Evolutionary conservation across 2,113 vertebrate species (phyloP), one percentile per base, ranked within the genome.

Genomic region (Xiphophorus maculatus): DNA sequence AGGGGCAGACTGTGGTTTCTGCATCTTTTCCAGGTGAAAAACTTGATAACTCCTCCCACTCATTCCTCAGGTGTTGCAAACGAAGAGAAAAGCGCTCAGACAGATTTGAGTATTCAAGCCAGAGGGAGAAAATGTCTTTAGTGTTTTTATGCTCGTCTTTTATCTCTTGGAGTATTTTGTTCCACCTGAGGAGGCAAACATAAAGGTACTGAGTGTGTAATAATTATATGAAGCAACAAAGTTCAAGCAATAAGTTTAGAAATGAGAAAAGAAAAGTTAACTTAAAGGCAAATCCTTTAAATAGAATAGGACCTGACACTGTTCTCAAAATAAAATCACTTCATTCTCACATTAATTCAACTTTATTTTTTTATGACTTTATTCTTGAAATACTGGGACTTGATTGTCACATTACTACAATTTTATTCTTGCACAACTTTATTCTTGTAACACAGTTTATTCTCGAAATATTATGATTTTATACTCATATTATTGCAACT

Each of bases 141-240:
- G 91, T 90, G 74, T 91, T 89, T 30, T 63, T 74, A 30, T 94
- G 68, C 58, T 94, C 92, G 1, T 94, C 92, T 25, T 88, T 58
- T 0, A 96, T 54, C 22, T 95, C 94, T 85, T 94, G 93, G 67
- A 92, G 87, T 0, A 92, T 85, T 0, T 88, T 88, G 29, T 88
- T 89, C 96, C 96, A 96, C 92, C 98, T 99, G 91, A 74, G 6
- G 63, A 9, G 2, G 2, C 7, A 66, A 74, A 32, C 0, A 37
- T 1, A 74, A 42, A 28, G 60, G 10, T n/a, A 17, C 8, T 40
- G 0, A 19, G 6, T 48, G 25, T n/a, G 25, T 58, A n/a, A 58
- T 58, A n/a, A 58, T 58, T 58, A 22, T 58, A n/a, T 10, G 2
- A 54, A 17, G 44, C 5, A 17, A 22, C 5, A 51, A 19, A 5